phyloP scores from a whole-genome alignment of 2,113 vertebrate genomes.

The Trachemys scripta region DNA sequence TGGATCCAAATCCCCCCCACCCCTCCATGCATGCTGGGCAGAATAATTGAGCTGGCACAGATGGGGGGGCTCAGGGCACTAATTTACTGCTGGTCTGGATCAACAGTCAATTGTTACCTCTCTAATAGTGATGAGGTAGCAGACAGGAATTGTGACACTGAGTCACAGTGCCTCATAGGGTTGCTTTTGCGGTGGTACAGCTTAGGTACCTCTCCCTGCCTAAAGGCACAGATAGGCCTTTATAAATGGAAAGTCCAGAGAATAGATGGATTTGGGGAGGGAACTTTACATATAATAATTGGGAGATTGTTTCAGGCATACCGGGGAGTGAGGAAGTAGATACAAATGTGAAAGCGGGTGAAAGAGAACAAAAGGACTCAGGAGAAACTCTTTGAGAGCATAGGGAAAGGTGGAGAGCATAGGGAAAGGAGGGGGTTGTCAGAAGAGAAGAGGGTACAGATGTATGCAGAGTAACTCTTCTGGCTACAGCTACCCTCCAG shows the following conservation, averaged over 20 bases:
- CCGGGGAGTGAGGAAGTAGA: neutral
- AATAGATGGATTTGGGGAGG: neutral
- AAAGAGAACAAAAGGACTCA: neutral
- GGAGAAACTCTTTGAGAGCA: neutral
- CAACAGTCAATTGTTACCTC: neutral
- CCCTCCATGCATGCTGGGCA: neutral
- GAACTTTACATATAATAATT: neutral
- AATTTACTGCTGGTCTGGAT: neutral
- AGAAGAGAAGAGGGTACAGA: neutral
- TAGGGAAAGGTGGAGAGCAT: neutral
- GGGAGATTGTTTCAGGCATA: neutral
- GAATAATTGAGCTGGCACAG: neutral
- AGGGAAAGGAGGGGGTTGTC: neutral
- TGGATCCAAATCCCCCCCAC: neutral
- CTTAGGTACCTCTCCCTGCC: neutral
- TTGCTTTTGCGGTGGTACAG: neutral
- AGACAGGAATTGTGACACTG: neutral
- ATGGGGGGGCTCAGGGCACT: neutral
- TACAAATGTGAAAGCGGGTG: neutral
- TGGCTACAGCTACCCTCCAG: neutral
- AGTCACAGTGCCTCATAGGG: neutral
- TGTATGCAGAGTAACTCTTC: neutral
- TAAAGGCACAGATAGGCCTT: neutral
- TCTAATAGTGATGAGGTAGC: neutral
- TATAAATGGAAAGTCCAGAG: fast-evolving